These are phyloP conservation scores for Trachelus iudaicus DNA, from an alignment of 2,888 invertebrate genomes.

Conservation along the genomic window DNA sequence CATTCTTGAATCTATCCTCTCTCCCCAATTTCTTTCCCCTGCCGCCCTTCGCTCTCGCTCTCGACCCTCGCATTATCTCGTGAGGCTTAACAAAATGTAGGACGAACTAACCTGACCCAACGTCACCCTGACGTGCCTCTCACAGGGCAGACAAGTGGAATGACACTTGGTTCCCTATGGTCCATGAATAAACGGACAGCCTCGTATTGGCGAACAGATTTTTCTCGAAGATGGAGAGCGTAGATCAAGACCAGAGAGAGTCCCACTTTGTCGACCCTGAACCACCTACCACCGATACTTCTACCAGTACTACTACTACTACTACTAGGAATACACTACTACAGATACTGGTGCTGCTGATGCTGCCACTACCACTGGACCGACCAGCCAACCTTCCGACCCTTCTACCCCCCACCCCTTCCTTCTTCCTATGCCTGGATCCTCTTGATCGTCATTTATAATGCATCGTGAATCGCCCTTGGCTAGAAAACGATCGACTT, in stretches of 20 bases:
- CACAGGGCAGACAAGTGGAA: background rate
- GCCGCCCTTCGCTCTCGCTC: background rate
- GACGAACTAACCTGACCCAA: background rate
- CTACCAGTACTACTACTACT: background rate
- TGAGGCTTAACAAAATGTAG: background rate
- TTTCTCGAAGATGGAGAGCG: conserved; percentile 44
- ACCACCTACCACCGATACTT: conserved; percentile 3
- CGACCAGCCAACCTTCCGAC: conserved; percentile 20
- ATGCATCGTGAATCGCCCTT: background rate
- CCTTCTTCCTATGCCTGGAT: background rate
- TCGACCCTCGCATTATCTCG: conserved; percentile 6
- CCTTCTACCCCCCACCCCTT: conserved; percentile 15
- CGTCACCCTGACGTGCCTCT: background rate
- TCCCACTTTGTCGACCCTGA: conserved; percentile 41
- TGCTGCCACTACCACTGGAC: background rate
- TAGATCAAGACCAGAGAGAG: conserved; percentile 42
- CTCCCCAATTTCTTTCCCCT: background rate
- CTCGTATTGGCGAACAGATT: conserved; percentile 30
- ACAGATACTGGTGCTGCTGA: background rate
- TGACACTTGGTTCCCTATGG: background rate
- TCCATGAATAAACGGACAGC: background rate
- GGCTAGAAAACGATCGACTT: conserved; percentile 16
- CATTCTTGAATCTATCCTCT: background rate
- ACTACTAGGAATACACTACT: background rate
- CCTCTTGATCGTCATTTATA: conserved; percentile 3